Conservation (phyloP, 1,140 invertebrate genomes). For the Atta colombica region DNA sequence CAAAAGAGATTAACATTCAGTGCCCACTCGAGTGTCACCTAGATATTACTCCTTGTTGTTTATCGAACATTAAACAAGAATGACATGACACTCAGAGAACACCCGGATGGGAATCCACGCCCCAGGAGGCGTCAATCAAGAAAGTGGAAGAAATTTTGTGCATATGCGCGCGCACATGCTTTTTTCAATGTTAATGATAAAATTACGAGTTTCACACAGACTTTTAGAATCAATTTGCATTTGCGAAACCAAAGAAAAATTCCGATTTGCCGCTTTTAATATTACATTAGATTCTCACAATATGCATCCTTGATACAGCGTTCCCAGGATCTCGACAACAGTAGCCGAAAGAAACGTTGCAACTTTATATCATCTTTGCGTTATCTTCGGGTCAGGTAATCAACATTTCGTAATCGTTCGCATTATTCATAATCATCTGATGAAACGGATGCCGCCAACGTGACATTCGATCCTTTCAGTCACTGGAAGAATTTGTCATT, state of each 20-base stretch:
- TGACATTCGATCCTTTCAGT: slow-evolving; percentile 19
- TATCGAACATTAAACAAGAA: too few species aligned
- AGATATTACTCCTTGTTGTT: too few species aligned
- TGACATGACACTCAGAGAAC: too few species aligned
- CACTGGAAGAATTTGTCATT: slow-evolving; percentile 54
- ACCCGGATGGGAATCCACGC: too few species aligned
- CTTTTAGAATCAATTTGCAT: not conserved
- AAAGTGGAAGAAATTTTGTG: not conserved
- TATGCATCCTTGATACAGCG: slow-evolving; percentile 13
- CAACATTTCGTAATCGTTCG: slow-evolving; percentile 49
- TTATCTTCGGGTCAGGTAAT: slow-evolving; percentile 38
- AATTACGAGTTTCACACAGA: slow-evolving; percentile 3
- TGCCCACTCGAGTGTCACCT: too few species aligned
- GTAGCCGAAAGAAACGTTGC: slow-evolving; percentile 45
- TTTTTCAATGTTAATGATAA: slow-evolving; percentile 10
- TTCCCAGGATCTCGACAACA: slow-evolving; percentile 31
- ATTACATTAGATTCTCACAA: not conserved
- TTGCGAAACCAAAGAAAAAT: not conserved
- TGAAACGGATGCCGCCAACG: slow-evolving; percentile 9
- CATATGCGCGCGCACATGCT: too few species aligned
- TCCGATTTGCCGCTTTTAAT: not conserved
- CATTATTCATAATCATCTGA: slow-evolving; percentile 37
- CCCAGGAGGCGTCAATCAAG: not conserved
- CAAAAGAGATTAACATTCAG: not conserved
- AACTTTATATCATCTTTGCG: slow-evolving; percentile 53